Evolutionary conservation across 2,888 invertebrate species (phyloP).

Genomic region (Coenonympha glycerion): DNA sequence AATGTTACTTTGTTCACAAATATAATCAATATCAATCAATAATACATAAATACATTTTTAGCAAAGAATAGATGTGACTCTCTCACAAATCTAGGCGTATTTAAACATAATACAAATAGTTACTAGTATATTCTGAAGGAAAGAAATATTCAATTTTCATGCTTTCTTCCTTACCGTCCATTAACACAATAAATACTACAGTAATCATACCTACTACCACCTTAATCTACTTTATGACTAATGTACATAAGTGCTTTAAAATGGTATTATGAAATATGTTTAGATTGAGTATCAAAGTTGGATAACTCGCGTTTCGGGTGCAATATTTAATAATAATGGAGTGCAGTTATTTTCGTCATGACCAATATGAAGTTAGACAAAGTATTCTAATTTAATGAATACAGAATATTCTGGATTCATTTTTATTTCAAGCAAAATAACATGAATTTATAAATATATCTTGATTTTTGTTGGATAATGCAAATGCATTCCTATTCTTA

Average conservation of each 20-base stretch:
- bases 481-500: slow-evolving; percentile 41
- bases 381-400: too few species aligned
- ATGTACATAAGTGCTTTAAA: slow-evolving; percentile 21
- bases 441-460: neutral
- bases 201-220: neutral
- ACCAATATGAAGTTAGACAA: too few species aligned
- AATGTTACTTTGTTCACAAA: too few species aligned
- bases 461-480: slow-evolving; percentile 11
- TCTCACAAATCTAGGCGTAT: neutral
- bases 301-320: slow-evolving; percentile 10
- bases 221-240: slow-evolving; percentile 6
- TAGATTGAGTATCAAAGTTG: slow-evolving; percentile 1
- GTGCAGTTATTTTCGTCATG: slow-evolving; percentile 12
- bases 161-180: too few species aligned
- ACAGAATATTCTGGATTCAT: too few species aligned
- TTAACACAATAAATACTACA: too few species aligned
- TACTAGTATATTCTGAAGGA: neutral
- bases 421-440: neutral
- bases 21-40: too few species aligned
- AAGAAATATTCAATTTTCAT: neutral
- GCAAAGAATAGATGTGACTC: neutral
- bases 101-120: neutral
- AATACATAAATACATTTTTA: too few species aligned
- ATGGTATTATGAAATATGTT: slow-evolving; percentile 19
- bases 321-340: slow-evolving; percentile 17